Evolutionary conservation across 2,797 vertebrate genomes (phyloP).

Genomic region (Eutrigla gurnardus): DNA sequence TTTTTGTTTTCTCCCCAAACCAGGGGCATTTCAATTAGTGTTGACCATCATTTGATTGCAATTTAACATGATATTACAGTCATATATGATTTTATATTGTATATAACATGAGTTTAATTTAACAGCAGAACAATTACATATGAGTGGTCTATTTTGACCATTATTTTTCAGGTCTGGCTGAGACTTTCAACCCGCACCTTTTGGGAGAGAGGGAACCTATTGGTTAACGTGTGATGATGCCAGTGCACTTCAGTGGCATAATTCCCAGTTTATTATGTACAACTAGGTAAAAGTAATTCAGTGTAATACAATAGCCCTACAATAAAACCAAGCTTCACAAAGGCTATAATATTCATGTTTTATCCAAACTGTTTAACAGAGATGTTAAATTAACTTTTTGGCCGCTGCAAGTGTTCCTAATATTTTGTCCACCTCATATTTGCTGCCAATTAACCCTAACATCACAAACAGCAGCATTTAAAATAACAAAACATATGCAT

Average conservation of each 20-base stretch:
- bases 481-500: not conserved
- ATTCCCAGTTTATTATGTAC: not conserved
- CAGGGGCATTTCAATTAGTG: not conserved
- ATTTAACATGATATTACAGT: not conserved
- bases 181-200: not conserved
- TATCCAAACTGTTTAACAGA: not conserved
- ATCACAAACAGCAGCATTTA: not conserved
- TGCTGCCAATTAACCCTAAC: not conserved
- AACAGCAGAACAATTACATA: not conserved
- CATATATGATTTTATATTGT: too few relatives aligned
- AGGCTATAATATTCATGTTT: not conserved
- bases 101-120: not conserved
- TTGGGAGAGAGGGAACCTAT: not conserved
- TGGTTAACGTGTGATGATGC: slow-evolving; percentile 2
- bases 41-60: not conserved
- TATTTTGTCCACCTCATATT: not conserved
- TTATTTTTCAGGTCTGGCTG: not conserved
- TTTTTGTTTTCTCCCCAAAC: not conserved
- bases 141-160: not conserved
- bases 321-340: not conserved
- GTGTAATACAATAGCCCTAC: not conserved
- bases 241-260: not conserved
- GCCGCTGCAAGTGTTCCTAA: not conserved
- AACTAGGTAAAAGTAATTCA: not conserved
- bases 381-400: not conserved